Conservation (phyloP, 92 coral and sea anemone species). For the Epizoanthus stellaris region DNA sequence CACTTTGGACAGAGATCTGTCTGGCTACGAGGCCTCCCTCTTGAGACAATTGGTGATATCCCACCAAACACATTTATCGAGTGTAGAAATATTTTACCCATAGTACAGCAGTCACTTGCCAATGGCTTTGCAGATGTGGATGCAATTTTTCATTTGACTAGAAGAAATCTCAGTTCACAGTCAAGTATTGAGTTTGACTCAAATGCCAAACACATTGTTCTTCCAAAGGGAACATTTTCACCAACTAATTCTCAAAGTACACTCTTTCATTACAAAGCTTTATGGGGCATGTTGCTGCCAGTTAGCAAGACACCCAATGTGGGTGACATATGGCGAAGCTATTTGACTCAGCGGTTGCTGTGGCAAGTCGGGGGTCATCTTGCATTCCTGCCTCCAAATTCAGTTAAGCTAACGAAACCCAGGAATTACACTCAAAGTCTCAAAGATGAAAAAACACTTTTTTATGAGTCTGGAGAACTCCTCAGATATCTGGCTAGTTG, state of each 20-base stretch:
- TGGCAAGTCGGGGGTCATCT: conserved; percentile 20
- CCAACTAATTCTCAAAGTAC: conserved; percentile 24
- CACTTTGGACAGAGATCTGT: conserved; percentile 24
- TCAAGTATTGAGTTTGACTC: not conserved
- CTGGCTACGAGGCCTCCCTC: conserved; percentile 36
- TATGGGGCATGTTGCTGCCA: conserved; percentile 44
- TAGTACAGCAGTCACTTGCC: conserved; percentile 25
- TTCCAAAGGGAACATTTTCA: conserved; percentile 36
- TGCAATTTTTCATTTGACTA: conserved; percentile 10
- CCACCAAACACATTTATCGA: not conserved
- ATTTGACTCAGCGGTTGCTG: conserved; percentile 23
- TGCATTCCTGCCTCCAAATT: conserved; percentile 25
- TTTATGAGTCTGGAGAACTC: conserved; percentile 9
- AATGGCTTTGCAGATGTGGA: conserved; percentile 27
- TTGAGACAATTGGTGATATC: conserved; percentile 6
- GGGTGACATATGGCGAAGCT: conserved; percentile 42
- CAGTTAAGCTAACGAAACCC: not conserved
- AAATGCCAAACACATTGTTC: not conserved
- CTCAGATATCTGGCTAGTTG: conserved; percentile 14
- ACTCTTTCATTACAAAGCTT: conserved; percentile 27
- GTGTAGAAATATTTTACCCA: conserved; percentile 5
- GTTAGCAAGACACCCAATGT: conserved; percentile 9
- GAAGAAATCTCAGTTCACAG: not conserved
- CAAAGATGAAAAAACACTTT: conserved; percentile 15
- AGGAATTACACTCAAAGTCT: conserved; percentile 1